A percentile compares a stretch with the other conserved stretches of the same genome.
Conservation (phyloP, 2,113 vertebrate genomes). For the Trematocara marginatum region DNA sequence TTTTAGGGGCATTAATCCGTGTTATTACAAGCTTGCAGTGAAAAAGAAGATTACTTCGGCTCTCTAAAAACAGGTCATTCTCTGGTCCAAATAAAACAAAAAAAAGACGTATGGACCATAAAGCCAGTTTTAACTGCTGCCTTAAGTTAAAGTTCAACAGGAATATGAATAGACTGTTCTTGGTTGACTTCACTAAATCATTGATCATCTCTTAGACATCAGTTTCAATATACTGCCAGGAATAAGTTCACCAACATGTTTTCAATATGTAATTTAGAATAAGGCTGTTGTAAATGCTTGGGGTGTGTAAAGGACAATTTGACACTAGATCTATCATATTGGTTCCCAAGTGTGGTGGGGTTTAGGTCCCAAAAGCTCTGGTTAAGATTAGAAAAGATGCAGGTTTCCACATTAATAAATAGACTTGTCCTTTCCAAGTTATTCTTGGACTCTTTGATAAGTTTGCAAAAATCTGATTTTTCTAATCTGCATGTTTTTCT, state of each 20-base stretch:
- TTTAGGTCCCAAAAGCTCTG: background rate
- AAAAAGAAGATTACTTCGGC: background rate
- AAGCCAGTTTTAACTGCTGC: background rate
- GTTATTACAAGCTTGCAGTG: background rate
- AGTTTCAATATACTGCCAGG: background rate
- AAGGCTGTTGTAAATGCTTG: background rate
- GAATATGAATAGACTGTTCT: background rate
- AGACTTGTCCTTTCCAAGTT: background rate
- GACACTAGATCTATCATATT: background rate
- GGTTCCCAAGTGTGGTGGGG: background rate
- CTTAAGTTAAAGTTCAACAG: background rate
- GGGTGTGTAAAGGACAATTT: background rate
- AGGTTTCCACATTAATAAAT: background rate
- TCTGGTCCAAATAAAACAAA: background rate
- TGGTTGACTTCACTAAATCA: background rate
- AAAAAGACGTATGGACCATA: background rate
- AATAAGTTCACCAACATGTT: background rate
- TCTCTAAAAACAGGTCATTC: background rate
- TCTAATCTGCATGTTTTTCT: background rate
- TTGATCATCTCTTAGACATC: background rate
- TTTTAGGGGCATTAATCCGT: background rate
- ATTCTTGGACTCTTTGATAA: background rate
- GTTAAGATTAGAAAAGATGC: background rate
- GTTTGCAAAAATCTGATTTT: background rate
- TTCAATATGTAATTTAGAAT: background rate